Conservation (phyloP, 2,797 vertebrate species). For the Eospalax fontanierii region DNA sequence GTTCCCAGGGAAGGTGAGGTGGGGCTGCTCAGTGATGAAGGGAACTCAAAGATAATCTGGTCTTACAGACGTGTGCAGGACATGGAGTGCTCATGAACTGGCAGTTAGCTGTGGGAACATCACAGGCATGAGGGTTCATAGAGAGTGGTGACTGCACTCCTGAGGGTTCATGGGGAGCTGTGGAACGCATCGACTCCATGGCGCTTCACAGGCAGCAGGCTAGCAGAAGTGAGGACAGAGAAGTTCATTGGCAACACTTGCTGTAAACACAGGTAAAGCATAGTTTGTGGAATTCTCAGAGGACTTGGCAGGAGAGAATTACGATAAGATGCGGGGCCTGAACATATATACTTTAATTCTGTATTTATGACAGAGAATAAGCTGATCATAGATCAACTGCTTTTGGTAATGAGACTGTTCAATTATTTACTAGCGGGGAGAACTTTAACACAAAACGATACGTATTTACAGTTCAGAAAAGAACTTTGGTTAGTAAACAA, state of each 20-base stretch:
- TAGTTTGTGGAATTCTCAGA: not conserved
- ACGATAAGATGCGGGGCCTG: not conserved
- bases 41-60: not conserved
- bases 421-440: constrained; percentile 14
- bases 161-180: not conserved
- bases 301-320: not conserved
- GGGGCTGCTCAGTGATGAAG: not conserved
- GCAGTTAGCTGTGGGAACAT: not conserved
- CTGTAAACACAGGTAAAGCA: not conserved
- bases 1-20: not conserved
- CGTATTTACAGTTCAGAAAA: constrained; percentile 25
- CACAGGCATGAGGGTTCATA: not conserved
- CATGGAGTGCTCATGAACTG: not conserved
- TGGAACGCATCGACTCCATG: not conserved
- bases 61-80: not conserved
- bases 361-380: constrained; percentile 5
- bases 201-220: not conserved
- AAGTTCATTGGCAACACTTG: not conserved
- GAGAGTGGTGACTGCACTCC: not conserved
- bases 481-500: constrained; percentile 44
- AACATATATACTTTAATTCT: not conserved
- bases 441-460: constrained; percentile 32
- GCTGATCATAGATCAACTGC: not conserved
- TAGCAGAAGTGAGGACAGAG: not conserved
- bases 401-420: constrained; percentile 27